A percentile compares a stretch with the other conserved stretches of the same genome.
phyloP scores from a whole-genome alignment of 2,888 invertebrate genomes.

The Julus scanicus region DNA sequence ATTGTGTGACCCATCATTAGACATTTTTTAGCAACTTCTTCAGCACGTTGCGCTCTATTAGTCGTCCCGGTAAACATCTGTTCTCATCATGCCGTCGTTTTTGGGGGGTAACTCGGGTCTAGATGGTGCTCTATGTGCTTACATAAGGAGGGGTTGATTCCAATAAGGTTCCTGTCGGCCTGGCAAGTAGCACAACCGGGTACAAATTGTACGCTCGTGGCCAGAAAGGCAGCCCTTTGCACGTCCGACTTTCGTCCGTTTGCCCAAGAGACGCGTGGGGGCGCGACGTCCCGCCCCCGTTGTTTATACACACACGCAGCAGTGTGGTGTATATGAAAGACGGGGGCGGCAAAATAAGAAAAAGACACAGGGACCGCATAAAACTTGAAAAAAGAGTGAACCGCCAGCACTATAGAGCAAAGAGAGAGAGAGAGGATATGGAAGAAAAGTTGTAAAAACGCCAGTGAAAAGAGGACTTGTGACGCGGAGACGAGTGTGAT shows the following conservation, averaged over 20 bases:
- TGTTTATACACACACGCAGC: slow-evolving; percentile 10
- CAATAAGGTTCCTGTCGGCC: background rate
- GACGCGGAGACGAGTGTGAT: slow-evolving; percentile 49
- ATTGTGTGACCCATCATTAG: slow-evolving; percentile 43
- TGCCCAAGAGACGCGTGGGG: background rate
- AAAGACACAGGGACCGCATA: slow-evolving; percentile 39
- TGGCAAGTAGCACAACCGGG: background rate
- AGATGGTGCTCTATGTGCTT: slow-evolving; percentile 31
- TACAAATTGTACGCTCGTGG: background rate
- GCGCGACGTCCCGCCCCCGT: background rate
- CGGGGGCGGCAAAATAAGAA: slow-evolving; percentile 39
- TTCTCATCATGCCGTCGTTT: slow-evolving; percentile 44
- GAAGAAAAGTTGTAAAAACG: slow-evolving; percentile 38
- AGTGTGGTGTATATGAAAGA: slow-evolving; percentile 36
- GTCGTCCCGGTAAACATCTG: slow-evolving; percentile 13
- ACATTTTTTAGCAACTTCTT: slow-evolving; percentile 47
- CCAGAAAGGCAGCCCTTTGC: background rate
- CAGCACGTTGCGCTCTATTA: background rate
- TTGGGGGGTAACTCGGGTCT: slow-evolving; percentile 16
- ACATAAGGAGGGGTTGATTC: slow-evolving; percentile 36
- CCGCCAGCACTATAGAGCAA: background rate
- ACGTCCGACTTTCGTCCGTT: background rate
- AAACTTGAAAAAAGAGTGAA: slow-evolving; percentile 30
- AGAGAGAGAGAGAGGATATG: slow-evolving; percentile 49
- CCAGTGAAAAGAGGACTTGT: slow-evolving; percentile 47